Evolutionary conservation across 2,113 vertebrate genomes (phyloP).

Genomic region (Scortum barcoo): DNA sequence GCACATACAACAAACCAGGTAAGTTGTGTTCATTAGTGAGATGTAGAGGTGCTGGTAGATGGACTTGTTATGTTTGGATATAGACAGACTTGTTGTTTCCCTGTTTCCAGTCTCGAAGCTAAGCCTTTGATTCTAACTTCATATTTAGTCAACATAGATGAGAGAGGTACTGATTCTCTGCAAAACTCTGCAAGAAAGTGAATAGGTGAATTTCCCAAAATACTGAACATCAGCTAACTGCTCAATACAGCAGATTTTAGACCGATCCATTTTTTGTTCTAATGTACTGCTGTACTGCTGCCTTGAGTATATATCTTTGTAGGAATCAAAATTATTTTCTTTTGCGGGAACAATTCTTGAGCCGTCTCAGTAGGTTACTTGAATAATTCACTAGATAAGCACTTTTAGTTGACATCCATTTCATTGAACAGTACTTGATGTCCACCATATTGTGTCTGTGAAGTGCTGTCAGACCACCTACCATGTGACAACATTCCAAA

Average conservation of each 20-base stretch:
- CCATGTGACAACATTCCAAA: constrained; percentile 27
- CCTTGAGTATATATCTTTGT: neutral
- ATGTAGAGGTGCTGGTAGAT: neutral
- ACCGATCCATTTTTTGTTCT: neutral
- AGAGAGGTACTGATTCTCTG: neutral
- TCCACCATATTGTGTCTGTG: constrained; percentile 38
- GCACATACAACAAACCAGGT: neutral
- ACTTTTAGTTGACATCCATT: constrained; percentile 33
- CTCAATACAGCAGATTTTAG: neutral
- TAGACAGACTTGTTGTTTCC: neutral
- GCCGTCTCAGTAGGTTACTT: neutral
- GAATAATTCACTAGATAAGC: constrained; percentile 11
- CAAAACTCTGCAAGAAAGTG: too few relatives aligned
- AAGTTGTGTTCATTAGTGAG: neutral
- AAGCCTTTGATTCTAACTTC: too few relatives aligned
- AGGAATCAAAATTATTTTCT: neutral
- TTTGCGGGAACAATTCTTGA: neutral
- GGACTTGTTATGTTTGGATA: neutral
- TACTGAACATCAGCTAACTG: too few relatives aligned
- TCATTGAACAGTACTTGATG: constrained; percentile 20
- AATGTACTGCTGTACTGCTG: neutral
- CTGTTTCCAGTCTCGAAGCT: neutral
- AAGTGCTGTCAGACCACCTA: constrained; percentile 61
- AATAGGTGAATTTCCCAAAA: too few relatives aligned
- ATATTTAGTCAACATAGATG: neutral